These are phyloP conservation scores for Sorex maritimensis DNA, from an alignment of 2,797 vertebrate species.

Conservation along the genomic window DNA sequence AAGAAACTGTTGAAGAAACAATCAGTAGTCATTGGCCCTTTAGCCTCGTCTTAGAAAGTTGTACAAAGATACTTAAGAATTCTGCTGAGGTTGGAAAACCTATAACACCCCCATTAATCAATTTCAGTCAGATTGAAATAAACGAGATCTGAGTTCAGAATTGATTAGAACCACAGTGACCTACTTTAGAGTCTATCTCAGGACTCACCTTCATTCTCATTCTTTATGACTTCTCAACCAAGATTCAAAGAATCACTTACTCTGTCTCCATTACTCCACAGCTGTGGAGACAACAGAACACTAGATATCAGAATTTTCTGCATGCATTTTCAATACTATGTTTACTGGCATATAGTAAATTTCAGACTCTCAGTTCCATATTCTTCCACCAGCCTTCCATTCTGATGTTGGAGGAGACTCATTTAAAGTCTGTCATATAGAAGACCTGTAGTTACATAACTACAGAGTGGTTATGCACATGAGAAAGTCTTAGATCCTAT, in stretches of 20 bases:
- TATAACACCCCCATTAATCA: background rate
- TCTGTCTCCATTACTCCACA: background rate
- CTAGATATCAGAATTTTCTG: background rate
- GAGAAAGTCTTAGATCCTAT: too few species aligned
- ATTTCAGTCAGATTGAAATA: constrained; percentile 41
- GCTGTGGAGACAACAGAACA: background rate
- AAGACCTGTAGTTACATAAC: too few species aligned
- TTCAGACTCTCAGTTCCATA: background rate
- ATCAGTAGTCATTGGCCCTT: constrained; percentile 7
- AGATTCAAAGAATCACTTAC: background rate
- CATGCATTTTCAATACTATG: too few species aligned
- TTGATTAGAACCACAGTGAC: background rate
- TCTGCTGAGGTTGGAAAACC: constrained; percentile 38
- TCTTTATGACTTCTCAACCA: background rate
- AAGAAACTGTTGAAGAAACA: constrained; percentile 1
- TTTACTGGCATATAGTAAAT: background rate
- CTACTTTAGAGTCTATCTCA: background rate
- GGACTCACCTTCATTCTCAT: background rate
- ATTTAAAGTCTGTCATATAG: too few species aligned
- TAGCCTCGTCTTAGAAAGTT: constrained; percentile 22
- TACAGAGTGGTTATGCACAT: too few species aligned
- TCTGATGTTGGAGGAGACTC: too few species aligned
- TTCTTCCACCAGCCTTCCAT: background rate
- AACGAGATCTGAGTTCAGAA: constrained; percentile 45
- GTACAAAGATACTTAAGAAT: constrained; percentile 62